Base-by-base conservation (phyloP, 2,797 vertebrate genomes). In the Ceryle rudis region DNA sequence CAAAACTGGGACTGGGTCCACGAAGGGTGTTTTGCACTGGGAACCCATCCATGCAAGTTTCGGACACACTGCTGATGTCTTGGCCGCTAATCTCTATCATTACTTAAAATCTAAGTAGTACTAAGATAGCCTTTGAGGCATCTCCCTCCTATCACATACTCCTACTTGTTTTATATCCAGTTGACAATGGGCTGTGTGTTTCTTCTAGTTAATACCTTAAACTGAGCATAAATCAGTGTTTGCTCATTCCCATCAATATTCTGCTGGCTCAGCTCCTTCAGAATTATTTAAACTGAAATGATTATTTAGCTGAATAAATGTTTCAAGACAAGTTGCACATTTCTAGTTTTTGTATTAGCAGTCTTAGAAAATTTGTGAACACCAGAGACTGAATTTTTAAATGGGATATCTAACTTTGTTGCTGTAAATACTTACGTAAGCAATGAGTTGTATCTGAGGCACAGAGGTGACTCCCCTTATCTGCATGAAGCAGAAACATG, bases 201-300 rank as follows among this genome's bases (percentile, higher is more conserved):
- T 93, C 17, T 79, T 79, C 54, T 69, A 55, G 54, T 86, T 84
- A 57, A 39, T 84, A 55, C 72, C 80, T 90, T 93, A 75, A 93
- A 91, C 25, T 90, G 91, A 86, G 46, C 73, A 72, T 62, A 72
- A 90, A 65, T 28, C 64, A 49, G 12, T 22, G 65, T 82, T 86
- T 95, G 54, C 58, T 67, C 6, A 0, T 83, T 90, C 39, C 41
- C 7, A 7, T 93, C 62, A 55, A 79, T 91, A 61, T 54, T 69
- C 81, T 87, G 87, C 92, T 91, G 69, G 65, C 75, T 94, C 81
- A 75, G 69, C 82, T 93, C 51, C 82, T 88, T 88, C n/a, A 70
- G 39, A 86, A 71, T 83, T 81, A 83, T 52, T 79, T 65, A 71
- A 87, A 93, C 47, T 69, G 54, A 81, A 91, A 75, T 75, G 44